Base-by-base conservation (phyloP, 2,113 vertebrate species). In the Rattus rattus region DNA sequence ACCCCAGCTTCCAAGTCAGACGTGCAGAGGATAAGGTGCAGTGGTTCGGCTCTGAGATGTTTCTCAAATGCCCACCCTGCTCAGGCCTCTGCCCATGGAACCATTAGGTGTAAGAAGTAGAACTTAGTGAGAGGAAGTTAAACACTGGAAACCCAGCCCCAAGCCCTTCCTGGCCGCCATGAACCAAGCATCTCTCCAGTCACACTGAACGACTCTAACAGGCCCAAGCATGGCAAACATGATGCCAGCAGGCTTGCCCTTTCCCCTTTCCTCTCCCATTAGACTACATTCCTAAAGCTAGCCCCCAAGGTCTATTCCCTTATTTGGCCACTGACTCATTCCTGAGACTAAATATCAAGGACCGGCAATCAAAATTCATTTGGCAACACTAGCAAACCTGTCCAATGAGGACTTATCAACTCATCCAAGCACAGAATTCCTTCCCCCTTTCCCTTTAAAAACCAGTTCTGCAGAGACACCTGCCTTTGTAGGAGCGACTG, bases 1-100 rank as follows among this genome's bases (percentile, higher is more conserved):
- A 75, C 73, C 52, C 3, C 9, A 0, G 56, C 22, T 36, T 7
- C 54, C 69, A 52, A 73, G 79, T 54, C n/a, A 77, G 52, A 59
- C 1, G 30, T 6, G 52, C 0, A 30, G 0, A 39, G 1, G 0
- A 13, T 7, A 43, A 67, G 12, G 30, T 54, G 47, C 11, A 54
- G 3, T 28, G 7, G 20, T 36, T 36, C 33, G 4, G 10, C 12
- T 47, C 36, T 73, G 52, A 2, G 63, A 52, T 56, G 49, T 86
- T 39, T 28, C 69, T 59, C 54, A 43, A 80, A 26, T n/a, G 52
- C n/a, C 52, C 7, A 6, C 30, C 2, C 22, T n/a, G 67, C 47
- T 30, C 13, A 1, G 26, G 86, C 56, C 24, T 11, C 59, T 85
- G 43, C 5, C 77, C 54, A 54, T 4, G 14, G 20, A 11, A n/a